Evolutionary conservation across 2,797 vertebrate genomes (phyloP), one percentile per base, ranked within the genome.

Genomic region (Enteromius radiatus): DNA sequence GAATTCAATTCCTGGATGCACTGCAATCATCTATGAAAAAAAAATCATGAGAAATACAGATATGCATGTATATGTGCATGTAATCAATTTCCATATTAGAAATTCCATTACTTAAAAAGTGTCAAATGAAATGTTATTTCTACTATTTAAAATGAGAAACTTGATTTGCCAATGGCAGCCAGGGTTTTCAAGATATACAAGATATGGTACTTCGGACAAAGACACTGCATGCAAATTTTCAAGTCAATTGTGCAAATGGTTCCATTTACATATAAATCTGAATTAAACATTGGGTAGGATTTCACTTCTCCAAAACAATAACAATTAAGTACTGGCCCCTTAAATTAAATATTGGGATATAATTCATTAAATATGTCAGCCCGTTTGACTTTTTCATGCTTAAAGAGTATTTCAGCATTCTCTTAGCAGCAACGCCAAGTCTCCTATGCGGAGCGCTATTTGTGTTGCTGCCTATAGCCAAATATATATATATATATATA

Each of bases 401-500:
- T 56, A 23, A 56, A 52, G 10, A 12, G 5, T 63, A 63, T 43
- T 56, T n/a, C 14, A 41, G 36, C 28, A 23, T 76, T 59, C 11
- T 2, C 36, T 41, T 41, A 28, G n/a, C 15, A 43, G 3, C 28
- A 12, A 23, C 3, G 15, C n/a, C 47, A 56, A 38, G 31, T 41
- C 33, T 41, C n/a, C 28, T 56, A 15, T 59, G 2, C 2, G 26
- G 52, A 36, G n/a, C 0, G 0, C 54, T 76, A 43, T 61, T 76
- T 76, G 5, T 28, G 15, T 76, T 28, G n/a, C 36, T 61, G 36
- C 74, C 74, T 43, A 41, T 76, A 21, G 36, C 36, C 38, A 61
- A 28, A 61, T 21, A 61, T 14, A 61, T 21, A 61, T 36, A 36
- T 33, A 33, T 36, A 36, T 9, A 38, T 38, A 38, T 41, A 41